These are phyloP conservation scores for Sylvietta virens DNA, from an alignment of 2,113 vertebrate genomes.

Conservation along the genomic window DNA sequence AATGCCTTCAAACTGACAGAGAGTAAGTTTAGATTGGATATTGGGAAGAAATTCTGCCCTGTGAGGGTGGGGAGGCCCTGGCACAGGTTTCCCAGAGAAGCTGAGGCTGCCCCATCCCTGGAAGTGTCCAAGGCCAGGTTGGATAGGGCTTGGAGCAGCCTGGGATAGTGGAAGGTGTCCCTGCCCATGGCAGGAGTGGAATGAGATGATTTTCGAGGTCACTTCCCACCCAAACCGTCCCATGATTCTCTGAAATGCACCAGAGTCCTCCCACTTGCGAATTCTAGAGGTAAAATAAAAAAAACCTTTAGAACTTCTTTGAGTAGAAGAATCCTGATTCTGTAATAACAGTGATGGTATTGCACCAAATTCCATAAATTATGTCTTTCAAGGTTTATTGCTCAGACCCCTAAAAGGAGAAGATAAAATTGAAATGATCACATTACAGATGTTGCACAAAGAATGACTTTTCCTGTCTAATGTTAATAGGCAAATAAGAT, in stretches of 20 bases:
- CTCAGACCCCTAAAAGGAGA: not conserved
- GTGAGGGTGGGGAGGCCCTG: rapidly evolving
- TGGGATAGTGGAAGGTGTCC: rapidly evolving
- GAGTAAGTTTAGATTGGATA: not conserved
- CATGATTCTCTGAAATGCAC: not conserved
- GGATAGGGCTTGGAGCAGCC: rapidly evolving
- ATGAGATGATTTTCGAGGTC: no score
- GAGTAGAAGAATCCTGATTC: not conserved
- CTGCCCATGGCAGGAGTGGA: not conserved
- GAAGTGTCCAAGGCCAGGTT: not conserved
- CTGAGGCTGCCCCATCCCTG: not conserved
- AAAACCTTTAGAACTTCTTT: not conserved
- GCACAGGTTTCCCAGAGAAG: not conserved
- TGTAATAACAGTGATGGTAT: not conserved
- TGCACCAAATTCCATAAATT: not conserved
- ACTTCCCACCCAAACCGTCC: not conserved
- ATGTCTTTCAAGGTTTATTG: not conserved
- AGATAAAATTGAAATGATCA: not conserved
- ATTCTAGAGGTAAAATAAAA: not conserved
- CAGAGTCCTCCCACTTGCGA: not conserved
- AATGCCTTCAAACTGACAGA: not conserved
- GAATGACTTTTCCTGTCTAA: not conserved
- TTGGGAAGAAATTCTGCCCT: not conserved
- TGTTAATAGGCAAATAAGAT: not conserved
- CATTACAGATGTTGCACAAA: not conserved